Evolutionary conservation across 2,797 vertebrate genomes (phyloP), one percentile per base, ranked within the genome.

Genomic region (Eutrigla gurnardus): DNA sequence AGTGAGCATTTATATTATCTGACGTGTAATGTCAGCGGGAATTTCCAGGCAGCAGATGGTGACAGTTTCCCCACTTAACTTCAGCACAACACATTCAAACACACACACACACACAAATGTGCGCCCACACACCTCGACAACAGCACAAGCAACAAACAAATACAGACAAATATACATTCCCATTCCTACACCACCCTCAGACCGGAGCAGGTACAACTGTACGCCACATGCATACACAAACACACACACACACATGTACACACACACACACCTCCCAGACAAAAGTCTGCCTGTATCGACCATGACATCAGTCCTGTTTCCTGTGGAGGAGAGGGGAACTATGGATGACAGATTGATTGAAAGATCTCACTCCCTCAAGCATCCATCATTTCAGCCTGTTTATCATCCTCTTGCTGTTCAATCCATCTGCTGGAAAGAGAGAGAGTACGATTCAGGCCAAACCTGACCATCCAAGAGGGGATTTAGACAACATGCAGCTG

Each of bases 281-380:
- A 76, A 77, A 75, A 75, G 62, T 65, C 70, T 7, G 63, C 9
- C 65, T 52, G 73, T 69, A 89, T 91, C 68, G 65, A 84, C 75
- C 69, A 33, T 78, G 83, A 92, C 91, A 92, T 92, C 89, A 86
- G 77, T 78, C 79, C 75, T 45, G 77, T 80, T 85, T 89, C 85
- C 86, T 62, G 46, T 61, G 33, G 86, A 77, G 65, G 89, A 82
- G 85, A 84, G 59, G 64, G 85, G 85, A 91, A 89, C 86, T 84
- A 59, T 33, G 77, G 88, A 90, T 90, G 90, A 93, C 89, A 90
- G 91, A 90, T 88, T 93, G 93, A 94, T 92, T 89, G 89, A 92
- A 89, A 90, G 82, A 87, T 87, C 73, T 57, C 53, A 67, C 66
- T 70, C 46, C 46, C 57, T 58, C 71, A 63, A 63, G 65, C 88